These are phyloP conservation scores for Drosophila pseudoobscura DNA, from an alignment of 1,140 invertebrate genomes.

Conservation along the genomic window DNA sequence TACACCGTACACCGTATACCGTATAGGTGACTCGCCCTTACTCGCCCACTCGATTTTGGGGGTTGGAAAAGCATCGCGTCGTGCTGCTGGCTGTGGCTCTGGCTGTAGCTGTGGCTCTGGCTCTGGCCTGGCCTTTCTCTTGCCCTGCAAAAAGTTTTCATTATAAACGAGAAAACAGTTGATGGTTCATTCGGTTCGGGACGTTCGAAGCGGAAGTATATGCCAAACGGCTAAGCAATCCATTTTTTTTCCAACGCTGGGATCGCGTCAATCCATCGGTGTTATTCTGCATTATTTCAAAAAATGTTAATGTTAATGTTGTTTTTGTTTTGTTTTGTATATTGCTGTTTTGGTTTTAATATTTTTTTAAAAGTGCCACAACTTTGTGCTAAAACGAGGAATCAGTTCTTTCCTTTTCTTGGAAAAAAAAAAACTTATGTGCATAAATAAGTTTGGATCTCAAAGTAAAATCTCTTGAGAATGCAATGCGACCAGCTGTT, in stretches of 20 bases:
- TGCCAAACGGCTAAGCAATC: conserved; percentile 33
- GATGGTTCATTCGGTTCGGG: conserved; percentile 81
- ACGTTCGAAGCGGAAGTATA: conserved; percentile 81
- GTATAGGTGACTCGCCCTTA: conserved; percentile 44
- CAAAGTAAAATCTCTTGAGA: neutral
- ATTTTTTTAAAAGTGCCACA: conserved; percentile 7
- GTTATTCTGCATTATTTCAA: neutral
- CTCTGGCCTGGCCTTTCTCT: conserved; percentile 35
- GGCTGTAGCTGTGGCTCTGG: conserved; percentile 5
- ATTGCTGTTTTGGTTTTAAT: neutral
- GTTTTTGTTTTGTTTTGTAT: neutral
- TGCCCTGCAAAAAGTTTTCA: conserved; percentile 78
- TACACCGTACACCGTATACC: conserved; percentile 2
- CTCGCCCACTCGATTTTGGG: conserved; percentile 53
- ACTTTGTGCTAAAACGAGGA: neutral
- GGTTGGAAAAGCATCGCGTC: conserved; percentile 68
- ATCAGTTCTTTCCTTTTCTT: neutral
- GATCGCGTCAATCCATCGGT: conserved; percentile 3
- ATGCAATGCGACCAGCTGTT: conserved; percentile 3
- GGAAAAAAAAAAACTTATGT: neutral
- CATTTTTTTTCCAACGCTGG: conserved; percentile 2
- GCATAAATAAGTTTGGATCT: conserved; percentile 4
- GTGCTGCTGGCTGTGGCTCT: conserved; percentile 22
- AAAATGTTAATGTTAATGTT: neutral
- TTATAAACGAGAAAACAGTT: conserved; percentile 76